Percentiles rank a stretch among this genome's conserved stretches.
phyloP scores from a whole-genome alignment of 1,140 invertebrate species.

The Dendrolimus kikuchii region DNA sequence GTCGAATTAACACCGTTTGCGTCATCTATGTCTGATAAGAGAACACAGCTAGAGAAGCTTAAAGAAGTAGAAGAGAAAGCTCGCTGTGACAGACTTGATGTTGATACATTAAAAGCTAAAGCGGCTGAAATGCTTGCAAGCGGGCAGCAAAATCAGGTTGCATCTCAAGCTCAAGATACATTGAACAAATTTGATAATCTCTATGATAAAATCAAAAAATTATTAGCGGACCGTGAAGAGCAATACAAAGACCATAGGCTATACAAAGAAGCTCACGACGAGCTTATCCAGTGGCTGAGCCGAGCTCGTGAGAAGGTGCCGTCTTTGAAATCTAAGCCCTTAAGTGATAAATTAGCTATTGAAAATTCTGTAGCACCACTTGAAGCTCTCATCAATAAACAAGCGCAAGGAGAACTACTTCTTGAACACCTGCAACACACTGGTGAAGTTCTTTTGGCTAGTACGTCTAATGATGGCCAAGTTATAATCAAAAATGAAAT shows the following conservation, averaged over 20 bases:
- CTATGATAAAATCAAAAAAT: constrained; percentile 79
- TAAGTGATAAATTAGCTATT: constrained; percentile 90
- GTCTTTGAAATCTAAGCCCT: constrained; percentile 85
- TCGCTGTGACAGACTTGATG: constrained; percentile 92
- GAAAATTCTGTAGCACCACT: constrained; percentile 90
- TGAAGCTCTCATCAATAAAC: constrained; percentile 89
- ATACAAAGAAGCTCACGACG: constrained; percentile 92
- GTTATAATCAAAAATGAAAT: constrained; percentile 89
- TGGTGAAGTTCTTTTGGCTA: constrained; percentile 88
- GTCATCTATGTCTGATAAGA: constrained; percentile 87
- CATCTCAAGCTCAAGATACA: constrained; percentile 88
- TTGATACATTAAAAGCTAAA: constrained; percentile 89
- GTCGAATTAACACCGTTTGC: constrained; percentile 84
- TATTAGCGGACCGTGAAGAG: constrained; percentile 85
- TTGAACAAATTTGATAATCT: constrained; percentile 86
- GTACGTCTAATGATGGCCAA: constrained; percentile 85
- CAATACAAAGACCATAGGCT: constrained; percentile 90
- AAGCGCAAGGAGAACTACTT: constrained; percentile 90
- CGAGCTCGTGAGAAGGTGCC: constrained; percentile 91
- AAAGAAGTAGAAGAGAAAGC: constrained; percentile 92
- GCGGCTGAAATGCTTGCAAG: constrained; percentile 90
- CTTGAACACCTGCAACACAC: constrained; percentile 90
- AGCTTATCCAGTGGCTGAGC: constrained; percentile 87
- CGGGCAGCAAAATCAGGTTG: constrained; percentile 86
- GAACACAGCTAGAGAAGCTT: constrained; percentile 87